Conservation (phyloP, 1,140 invertebrate genomes). For the Atta texana region DNA sequence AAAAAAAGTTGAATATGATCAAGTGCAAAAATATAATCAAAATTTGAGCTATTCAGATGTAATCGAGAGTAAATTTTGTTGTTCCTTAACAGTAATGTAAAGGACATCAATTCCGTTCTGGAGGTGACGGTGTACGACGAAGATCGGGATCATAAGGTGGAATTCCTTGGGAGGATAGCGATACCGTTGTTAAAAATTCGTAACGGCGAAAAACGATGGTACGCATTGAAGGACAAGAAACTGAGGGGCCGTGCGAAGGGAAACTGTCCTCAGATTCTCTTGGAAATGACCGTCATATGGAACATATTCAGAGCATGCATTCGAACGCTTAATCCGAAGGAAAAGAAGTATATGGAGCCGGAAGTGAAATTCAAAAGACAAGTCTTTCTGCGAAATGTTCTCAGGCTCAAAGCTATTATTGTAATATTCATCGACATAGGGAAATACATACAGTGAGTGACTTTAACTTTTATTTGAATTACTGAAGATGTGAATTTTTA, state of each 20-base stretch:
- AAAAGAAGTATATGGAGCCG: conserved; percentile 97
- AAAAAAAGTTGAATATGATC: neutral
- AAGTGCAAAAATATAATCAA: neutral
- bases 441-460: conserved; percentile 95
- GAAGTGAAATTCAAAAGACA: conserved; percentile 98
- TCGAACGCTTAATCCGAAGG: conserved; percentile 97
- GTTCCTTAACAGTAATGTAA: conserved; percentile 92
- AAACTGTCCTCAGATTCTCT: conserved; percentile 94
- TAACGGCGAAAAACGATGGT: conserved; percentile 98
- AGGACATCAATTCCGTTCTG: conserved; percentile 98
- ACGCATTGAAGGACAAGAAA: conserved; percentile 98
- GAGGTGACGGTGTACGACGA: conserved; percentile 99
- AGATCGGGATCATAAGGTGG: conserved; percentile 98
- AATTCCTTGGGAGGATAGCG: conserved; percentile 97
- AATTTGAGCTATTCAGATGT: neutral
- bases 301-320: conserved; percentile 96
- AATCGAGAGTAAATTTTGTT: conserved; percentile 4
- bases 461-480: neutral
- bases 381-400: conserved; percentile 97
- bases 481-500: neutral
- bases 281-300: conserved; percentile 97
- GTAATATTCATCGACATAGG: conserved; percentile 95
- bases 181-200: conserved; percentile 95
- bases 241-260: conserved; percentile 95
- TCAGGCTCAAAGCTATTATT: conserved; percentile 96